Evolutionary conservation across 2,888 invertebrate genomes (phyloP).

Genomic region (Cheilosia pagana): DNA sequence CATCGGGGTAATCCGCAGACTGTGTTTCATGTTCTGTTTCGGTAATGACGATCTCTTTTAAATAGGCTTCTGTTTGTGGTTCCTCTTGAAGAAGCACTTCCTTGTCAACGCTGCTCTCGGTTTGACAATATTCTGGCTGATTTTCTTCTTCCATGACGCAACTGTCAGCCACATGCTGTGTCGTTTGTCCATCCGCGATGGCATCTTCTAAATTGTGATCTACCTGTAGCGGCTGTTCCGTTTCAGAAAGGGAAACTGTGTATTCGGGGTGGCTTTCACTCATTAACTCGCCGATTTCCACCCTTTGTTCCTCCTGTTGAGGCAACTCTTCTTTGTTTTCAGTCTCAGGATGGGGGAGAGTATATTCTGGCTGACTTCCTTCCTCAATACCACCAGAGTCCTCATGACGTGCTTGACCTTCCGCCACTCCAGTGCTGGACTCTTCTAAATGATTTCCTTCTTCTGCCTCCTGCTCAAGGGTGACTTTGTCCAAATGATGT

Average conservation of each 20-base stretch:
- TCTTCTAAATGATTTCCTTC: too few species aligned
- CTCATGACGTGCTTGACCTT: too few species aligned
- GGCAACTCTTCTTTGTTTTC: background rate
- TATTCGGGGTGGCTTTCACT: background rate
- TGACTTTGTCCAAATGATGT: too few species aligned
- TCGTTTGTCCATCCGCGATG: too few species aligned
- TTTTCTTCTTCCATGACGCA: too few species aligned
- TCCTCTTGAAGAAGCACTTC: conserved; percentile 2
- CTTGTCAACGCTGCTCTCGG: background rate
- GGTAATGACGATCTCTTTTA: background rate
- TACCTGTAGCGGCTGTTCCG: too few species aligned
- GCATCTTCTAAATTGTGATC: too few species aligned
- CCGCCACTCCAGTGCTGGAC: too few species aligned
- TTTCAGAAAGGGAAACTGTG: too few species aligned
- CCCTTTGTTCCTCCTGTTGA: background rate
- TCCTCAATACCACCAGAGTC: background rate
- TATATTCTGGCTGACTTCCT: background rate
- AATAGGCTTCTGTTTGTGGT: background rate
- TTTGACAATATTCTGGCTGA: background rate
- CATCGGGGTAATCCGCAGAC: background rate
- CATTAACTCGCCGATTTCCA: background rate
- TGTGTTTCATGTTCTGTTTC: background rate
- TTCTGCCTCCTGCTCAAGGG: too few species aligned
- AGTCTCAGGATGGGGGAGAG: background rate
- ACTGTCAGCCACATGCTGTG: too few species aligned